phyloP scores from a whole-genome alignment of 2,113 vertebrate species.

The Euleptes europaea region DNA sequence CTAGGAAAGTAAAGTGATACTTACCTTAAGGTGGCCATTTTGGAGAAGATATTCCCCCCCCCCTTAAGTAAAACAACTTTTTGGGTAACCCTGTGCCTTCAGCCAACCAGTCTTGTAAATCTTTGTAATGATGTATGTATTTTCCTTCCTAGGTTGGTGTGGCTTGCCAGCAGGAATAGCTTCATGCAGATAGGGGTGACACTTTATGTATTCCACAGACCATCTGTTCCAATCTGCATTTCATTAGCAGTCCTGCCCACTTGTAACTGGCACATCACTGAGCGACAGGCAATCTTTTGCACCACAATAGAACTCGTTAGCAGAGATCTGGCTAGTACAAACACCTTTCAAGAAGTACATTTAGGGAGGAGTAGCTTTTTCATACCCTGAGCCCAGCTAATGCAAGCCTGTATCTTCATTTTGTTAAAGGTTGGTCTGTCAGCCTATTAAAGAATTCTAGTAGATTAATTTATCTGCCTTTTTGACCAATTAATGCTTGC shows the following conservation, averaged over 20 bases:
- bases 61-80: conserved; percentile 8
- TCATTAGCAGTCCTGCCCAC: background rate
- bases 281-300: conserved; percentile 22
- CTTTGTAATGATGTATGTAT: conserved; percentile 11
- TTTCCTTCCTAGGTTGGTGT: conserved; percentile 11
- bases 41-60: background rate
- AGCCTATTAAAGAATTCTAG: background rate
- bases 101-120: conserved; percentile 19
- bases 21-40: background rate
- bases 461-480: background rate
- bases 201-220: conserved; percentile 22
- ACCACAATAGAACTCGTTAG: conserved; percentile 7
- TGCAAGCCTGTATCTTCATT: background rate
- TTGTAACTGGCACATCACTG: conserved; percentile 37
- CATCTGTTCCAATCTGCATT: conserved; percentile 44
- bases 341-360: background rate
- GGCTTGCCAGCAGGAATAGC: conserved; percentile 11
- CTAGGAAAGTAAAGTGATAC: background rate
- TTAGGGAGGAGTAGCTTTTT: background rate
- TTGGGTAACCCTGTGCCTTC: conserved; percentile 12
- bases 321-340: background rate
- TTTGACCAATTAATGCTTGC: background rate
- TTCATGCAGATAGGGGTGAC: conserved; percentile 20
- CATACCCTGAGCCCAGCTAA: background rate
- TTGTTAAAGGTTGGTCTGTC: background rate